phyloP scores from a whole-genome alignment of 2,797 vertebrate genomes.

The Falco biarmicus region DNA sequence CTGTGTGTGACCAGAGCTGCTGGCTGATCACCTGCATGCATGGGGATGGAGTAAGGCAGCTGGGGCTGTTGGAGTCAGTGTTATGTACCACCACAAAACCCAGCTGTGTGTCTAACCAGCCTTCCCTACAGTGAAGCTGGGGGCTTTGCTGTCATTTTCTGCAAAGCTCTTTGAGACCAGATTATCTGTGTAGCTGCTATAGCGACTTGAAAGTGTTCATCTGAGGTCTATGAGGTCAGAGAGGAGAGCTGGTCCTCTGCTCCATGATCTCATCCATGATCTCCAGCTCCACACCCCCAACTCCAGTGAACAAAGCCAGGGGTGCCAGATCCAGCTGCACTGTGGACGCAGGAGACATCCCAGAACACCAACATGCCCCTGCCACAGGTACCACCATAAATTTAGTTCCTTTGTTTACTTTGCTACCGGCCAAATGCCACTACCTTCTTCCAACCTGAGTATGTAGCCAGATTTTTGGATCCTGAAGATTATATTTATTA shows the following conservation, averaged over 20 bases:
- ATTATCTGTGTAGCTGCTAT: not conserved
- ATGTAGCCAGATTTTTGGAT: not conserved
- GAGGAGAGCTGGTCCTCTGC: not conserved
- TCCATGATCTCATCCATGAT: not conserved
- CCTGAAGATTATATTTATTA: not conserved
- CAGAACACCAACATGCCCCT: fast-evolving
- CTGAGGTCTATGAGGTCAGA: not conserved
- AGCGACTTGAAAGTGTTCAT: not conserved
- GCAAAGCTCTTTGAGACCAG: not conserved
- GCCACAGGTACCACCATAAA: not conserved
- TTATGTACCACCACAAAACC: not conserved
- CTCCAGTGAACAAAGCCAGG: not conserved
- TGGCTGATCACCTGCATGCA: fast-evolving
- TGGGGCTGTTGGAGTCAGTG: not conserved
- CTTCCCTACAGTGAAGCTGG: not conserved
- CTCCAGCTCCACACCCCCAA: not conserved
- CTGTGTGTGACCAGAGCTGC: not conserved
- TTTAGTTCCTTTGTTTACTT: not conserved
- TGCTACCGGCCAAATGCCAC: not conserved
- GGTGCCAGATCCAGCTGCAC: not conserved
- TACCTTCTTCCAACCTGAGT: not conserved
- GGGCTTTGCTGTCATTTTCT: not conserved
- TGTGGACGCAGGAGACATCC: not conserved
- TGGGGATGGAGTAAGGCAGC: not conserved
- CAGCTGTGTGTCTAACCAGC: not conserved